phyloP scores from a whole-genome alignment of 2,888 invertebrate genomes.

The Ametastegia equiseti region DNA sequence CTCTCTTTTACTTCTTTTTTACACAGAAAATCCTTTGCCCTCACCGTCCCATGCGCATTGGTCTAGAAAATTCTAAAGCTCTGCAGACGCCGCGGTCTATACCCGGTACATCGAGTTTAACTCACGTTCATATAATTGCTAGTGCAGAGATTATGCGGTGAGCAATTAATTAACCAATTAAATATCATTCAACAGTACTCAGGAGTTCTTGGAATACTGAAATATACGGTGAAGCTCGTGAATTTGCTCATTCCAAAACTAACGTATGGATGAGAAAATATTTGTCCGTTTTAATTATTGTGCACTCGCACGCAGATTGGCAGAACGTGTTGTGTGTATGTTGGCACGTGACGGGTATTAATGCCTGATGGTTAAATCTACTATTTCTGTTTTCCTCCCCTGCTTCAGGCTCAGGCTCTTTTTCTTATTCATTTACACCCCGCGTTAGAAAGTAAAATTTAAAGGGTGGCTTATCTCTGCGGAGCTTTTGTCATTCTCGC shows the following conservation, averaged over 20 bases:
- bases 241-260: background rate
- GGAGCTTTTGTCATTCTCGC: constrained; percentile 37
- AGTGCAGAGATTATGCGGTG: background rate
- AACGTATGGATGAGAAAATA: background rate
- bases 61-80: background rate
- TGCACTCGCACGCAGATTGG: background rate
- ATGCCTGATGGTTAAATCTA: background rate
- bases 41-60: background rate
- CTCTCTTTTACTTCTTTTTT: too few relatives aligned
- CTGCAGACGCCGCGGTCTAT: too few relatives aligned
- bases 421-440: constrained; percentile 25
- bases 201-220: background rate
- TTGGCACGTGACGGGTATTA: background rate
- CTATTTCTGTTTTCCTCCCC: background rate
- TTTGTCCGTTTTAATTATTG: background rate
- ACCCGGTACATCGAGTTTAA: background rate
- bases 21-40: background rate
- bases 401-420: background rate
- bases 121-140: background rate
- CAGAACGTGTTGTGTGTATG: background rate
- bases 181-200: background rate
- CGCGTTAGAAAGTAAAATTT: constrained; percentile 28
- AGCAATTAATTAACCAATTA: constrained; percentile 30
- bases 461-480: constrained; percentile 45
- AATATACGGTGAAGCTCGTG: background rate